Evolutionary conservation across 2,797 vertebrate species (phyloP).

Genomic region (Aulostomus chinensis): DNA sequence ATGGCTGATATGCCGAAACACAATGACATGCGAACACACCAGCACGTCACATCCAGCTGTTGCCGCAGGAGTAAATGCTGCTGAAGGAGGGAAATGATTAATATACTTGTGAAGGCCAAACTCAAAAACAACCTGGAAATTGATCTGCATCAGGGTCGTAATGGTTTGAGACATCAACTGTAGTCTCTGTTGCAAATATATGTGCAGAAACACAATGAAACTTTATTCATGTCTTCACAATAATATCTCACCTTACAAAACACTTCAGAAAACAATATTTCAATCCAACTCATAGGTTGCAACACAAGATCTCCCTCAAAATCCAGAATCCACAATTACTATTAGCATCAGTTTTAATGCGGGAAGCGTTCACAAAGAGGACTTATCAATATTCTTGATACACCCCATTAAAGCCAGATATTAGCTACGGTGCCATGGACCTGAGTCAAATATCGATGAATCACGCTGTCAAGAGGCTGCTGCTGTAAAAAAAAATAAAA

Average conservation of each 20-base stretch:
- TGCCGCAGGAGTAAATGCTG: neutral
- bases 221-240: no score
- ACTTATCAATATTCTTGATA: slow-evolving; percentile 8
- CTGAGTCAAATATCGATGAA: slow-evolving; percentile 10
- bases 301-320: neutral
- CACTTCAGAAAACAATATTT: no score
- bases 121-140: slow-evolving; percentile 1
- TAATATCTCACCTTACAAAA: no score
- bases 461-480: slow-evolving; percentile 15
- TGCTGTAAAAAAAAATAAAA: neutral
- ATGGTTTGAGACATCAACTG: neutral
- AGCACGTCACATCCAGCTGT: slow-evolving; percentile 1
- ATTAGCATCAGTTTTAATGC: slow-evolving; percentile 6
- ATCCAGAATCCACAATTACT: slow-evolving; percentile 1
- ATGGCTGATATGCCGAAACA: neutral
- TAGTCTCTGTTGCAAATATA: neutral
- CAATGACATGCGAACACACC: neutral
- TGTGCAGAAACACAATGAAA: no score
- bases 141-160: neutral
- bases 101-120: slow-evolving; percentile 10
- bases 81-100: neutral
- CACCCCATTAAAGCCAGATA: slow-evolving; percentile 23
- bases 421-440: slow-evolving; percentile 6
- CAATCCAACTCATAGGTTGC: no score
- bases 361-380: neutral